Base-by-base conservation (phyloP, 1,140 invertebrate species). In the Hormaphis cornu region DNA sequence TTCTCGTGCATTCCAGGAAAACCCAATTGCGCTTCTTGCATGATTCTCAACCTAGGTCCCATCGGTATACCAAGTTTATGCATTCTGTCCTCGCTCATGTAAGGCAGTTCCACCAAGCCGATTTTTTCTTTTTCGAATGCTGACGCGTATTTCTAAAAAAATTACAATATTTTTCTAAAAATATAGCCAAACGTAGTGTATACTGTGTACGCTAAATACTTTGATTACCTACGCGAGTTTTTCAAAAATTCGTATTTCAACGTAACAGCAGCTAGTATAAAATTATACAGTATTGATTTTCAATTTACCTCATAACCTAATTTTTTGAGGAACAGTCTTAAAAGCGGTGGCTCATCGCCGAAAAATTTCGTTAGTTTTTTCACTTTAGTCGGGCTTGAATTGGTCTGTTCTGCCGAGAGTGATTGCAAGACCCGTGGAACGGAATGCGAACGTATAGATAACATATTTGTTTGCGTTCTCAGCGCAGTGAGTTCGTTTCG, bases 361-460 rank as follows among this genome's bases (percentile, higher is more conserved):
- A 95, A 96, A 83, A 95, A 95, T 80, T 93, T 93, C 37, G 85
- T 91, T 46, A 91, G 81, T 72, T 90, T 88, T 76, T 89, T 89
- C 0, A 92, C 89, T 70, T 89, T 81, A 59, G 85, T 87, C 0
- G 92, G 92, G 80, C 93, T 93, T 26, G 90, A 81, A 22, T 74
- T 74, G 33, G 70, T 54, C 24, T 74, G 74, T 46, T 73, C 72
- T 0, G 72, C 83, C 75, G 26, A 80, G 77, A 20, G 80, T 14
- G 53, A 24, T 20, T 54, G 71, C 9, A 70, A 73, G 1, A 74
- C 74, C 46, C 80, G 71, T 46, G 77, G 76, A 48, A 76, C 73
- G 7, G 81, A 83, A 71, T 84, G 78, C 18, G 73, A 83, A 78
- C 75, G 82, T 82, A 44, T 81, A 76, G 70, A 52, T 4, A 71